Evolutionary conservation across 92 coral and sea anemone genomes (phyloP).

Genomic region (Chrysogorgia sp.): DNA sequence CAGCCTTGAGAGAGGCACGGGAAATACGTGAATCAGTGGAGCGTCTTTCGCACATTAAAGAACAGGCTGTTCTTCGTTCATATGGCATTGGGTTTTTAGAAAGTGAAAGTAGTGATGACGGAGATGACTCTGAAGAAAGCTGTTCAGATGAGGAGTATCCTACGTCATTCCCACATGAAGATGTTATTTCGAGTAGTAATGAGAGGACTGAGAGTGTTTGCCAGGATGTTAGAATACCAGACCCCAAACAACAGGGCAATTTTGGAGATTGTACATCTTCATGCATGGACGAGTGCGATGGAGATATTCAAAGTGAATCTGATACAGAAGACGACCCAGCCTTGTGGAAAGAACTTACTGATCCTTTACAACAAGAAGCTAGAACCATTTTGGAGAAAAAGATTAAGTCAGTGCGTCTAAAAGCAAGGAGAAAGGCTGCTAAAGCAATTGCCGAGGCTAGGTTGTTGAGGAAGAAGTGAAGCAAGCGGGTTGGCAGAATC

Average conservation of each 20-base stretch:
- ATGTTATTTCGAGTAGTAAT: neutral
- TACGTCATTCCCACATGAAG: neutral
- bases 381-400: constrained; percentile 3
- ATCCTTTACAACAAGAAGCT: constrained; percentile 33
- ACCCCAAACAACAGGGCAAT: neutral
- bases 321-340: constrained; percentile 14
- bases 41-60: constrained; percentile 19
- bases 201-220: neutral
- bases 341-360: neutral
- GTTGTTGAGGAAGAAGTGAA: constrained; percentile 23
- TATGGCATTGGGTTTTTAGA: constrained; percentile 43
- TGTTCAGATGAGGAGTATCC: neutral
- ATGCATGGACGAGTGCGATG: neutral
- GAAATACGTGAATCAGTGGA: constrained; percentile 47
- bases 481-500: constrained; percentile 33
- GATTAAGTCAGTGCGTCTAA: constrained; percentile 15
- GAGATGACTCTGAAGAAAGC: constrained; percentile 23
- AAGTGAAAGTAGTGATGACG: constrained; percentile 40
- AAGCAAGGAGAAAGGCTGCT: constrained; percentile 38
- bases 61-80: constrained; percentile 37
- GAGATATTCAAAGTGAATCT: constrained; percentile 10
- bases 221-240: neutral
- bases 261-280: neutral
- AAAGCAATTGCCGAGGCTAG: constrained; percentile 38
- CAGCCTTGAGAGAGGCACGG: constrained; percentile 20